Conservation (phyloP, 2,113 vertebrate species). For the Melospiza georgiana region DNA sequence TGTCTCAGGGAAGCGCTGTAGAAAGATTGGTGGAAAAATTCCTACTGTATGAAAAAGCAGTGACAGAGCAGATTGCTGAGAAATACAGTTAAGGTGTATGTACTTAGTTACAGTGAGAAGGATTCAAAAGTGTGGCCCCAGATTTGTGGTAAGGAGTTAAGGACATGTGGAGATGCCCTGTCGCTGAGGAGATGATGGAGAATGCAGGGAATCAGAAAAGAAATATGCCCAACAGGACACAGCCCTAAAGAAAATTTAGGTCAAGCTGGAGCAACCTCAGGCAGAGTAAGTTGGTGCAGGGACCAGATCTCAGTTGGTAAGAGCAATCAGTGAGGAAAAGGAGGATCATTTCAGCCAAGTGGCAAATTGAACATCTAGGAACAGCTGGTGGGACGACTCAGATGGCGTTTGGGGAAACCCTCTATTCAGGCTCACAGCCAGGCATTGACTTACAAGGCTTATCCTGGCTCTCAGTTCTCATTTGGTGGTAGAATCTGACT, state of each 20-base stretch:
- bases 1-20: not conserved
- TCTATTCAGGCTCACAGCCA: not conserved
- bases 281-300: not conserved
- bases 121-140: not conserved
- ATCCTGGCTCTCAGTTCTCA: not conserved
- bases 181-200: fast-evolving
- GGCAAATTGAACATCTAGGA: slow-evolving; percentile 14
- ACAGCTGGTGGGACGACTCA: slow-evolving; percentile 10
- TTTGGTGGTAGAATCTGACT: not conserved
- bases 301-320: not conserved
- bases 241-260: not conserved
- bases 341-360: not conserved
- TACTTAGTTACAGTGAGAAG: not conserved
- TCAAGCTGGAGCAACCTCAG: not conserved
- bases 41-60: not conserved
- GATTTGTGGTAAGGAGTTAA: not conserved
- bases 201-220: not conserved
- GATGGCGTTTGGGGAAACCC: not conserved
- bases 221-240: not conserved
- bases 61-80: not conserved
- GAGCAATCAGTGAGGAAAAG: not conserved
- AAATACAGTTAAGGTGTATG: not conserved
- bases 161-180: not conserved
- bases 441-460: not conserved
- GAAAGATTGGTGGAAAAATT: not conserved